Evolutionary conservation across 2,113 vertebrate genomes (phyloP), one percentile per base, ranked within the genome.

Genomic region (Rallus limicola): DNA sequence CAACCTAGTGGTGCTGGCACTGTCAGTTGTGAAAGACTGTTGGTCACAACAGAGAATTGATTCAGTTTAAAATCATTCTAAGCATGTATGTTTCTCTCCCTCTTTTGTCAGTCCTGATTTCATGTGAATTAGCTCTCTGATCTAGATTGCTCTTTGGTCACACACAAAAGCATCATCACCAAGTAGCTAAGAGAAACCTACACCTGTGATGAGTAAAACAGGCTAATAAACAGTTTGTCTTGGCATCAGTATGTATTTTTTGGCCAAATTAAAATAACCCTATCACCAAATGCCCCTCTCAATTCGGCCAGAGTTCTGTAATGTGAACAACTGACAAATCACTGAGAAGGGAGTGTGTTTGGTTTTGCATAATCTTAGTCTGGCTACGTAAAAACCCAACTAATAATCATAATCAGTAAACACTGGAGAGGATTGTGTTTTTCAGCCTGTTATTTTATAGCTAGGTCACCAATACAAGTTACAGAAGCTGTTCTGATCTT

Each of bases 331-430:
- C 0, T 77, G 36, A 86, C 14, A 83, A 65, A 33, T 28, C 46
- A 77, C 52, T 3, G 8, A 92, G 7, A 12, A 90, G 15, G 15
- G 16, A 83, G 7, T 23, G 44, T 23, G 29, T 56, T 89, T 55
- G 16, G 34, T 84, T 86, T 87, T 70, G 55, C 60, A 7, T 90
- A 90, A 75, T 95, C 95, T 94, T 46, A 93, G 40, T 52, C 34
- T 71, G 56, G 59, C 85, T 78, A 18, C 67, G 28, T n/a, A 75
- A 90, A 94, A 90, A 42, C 40, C 59, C 70, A 55, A 42, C n/a
- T n/a, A n/a, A n/a, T n/a, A n/a, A n/a, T n/a, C n/a, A n/a, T n/a
- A n/a, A n/a, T 83, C 55, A 80, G 40, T 31, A 86, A 50, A 53
- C 55, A 86, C 86, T 82, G 40, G 40, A 90, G 74, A 85, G 26